phyloP scores from a whole-genome alignment of 2,113 vertebrate genomes.

The Vombatus ursinus region DNA sequence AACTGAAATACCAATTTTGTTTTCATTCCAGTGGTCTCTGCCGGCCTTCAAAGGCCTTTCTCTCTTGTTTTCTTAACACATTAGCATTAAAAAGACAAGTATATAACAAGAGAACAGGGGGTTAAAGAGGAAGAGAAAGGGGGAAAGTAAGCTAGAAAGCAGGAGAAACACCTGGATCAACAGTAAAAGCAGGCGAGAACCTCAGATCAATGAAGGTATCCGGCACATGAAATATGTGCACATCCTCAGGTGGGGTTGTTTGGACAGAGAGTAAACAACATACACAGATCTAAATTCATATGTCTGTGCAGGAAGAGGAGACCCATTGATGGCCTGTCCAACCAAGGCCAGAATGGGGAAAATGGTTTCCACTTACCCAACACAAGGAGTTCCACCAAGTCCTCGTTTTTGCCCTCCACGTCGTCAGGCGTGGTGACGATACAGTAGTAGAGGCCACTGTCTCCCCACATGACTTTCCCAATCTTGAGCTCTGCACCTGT shows the following conservation, averaged over 20 bases:
- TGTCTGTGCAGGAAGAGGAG: background rate
- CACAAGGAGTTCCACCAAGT: constrained; percentile 93
- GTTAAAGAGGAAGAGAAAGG: background rate
- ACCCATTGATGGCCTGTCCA: background rate
- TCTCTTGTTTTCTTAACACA: constrained; percentile 39
- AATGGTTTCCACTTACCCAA: constrained; percentile 86
- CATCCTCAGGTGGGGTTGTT: background rate
- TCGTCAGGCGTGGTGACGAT: constrained; percentile 94
- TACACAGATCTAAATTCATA: background rate
- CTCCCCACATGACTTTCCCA: constrained; percentile 96
- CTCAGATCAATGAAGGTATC: background rate
- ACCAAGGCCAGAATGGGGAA: background rate
- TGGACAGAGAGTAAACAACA: background rate
- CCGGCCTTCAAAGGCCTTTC: constrained; percentile 1
- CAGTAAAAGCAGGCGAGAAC: background rate
- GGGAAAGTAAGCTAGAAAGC: background rate
- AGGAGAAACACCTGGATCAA: constrained; percentile 8
- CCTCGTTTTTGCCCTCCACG: constrained; percentile 95
- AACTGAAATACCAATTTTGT: constrained; percentile 3
- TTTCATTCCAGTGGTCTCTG: constrained; percentile 47
- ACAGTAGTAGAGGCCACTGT: constrained; percentile 98
- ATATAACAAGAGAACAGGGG: background rate
- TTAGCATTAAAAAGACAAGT: constrained; percentile 14
- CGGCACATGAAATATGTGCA: background rate
- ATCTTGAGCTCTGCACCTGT: constrained; percentile 96